Percentiles rank a stretch among this genome's conserved stretches.
phyloP scores from a whole-genome alignment of 2,113 vertebrate species.

The Leucopternis melanops region DNA sequence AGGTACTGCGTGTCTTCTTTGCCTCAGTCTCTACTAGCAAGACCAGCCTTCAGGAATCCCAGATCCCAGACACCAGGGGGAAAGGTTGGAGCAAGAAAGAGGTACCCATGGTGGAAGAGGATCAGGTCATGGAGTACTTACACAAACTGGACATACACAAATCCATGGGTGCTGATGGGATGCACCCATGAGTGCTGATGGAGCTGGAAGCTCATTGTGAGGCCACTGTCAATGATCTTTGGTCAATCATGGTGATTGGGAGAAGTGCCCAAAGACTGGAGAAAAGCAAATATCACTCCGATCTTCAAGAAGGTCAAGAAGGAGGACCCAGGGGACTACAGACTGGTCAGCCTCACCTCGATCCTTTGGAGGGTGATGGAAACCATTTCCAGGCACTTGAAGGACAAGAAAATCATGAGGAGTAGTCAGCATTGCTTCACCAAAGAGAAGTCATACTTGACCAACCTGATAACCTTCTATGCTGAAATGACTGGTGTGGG shows the following conservation, averaged over 20 bases:
- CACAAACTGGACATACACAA: not conserved
- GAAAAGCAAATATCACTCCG: not conserved
- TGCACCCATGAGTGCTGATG: not conserved
- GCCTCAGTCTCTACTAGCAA: not conserved
- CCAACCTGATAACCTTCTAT: not conserved
- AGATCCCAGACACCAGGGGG: not conserved
- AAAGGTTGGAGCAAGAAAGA: not conserved
- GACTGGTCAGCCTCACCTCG: not conserved
- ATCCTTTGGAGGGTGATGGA: not conserved
- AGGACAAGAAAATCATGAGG: not conserved
- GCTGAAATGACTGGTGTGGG: not conserved
- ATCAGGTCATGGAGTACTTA: not conserved
- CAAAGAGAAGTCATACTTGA: not conserved
- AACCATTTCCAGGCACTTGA: not conserved
- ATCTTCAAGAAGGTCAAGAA: not conserved
- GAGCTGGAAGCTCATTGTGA: not conserved
- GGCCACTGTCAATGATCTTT: not conserved
- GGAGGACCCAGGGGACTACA: not conserved
- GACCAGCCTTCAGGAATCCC: not conserved
- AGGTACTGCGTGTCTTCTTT: not conserved
- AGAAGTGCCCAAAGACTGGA: not conserved
- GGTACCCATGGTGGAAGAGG: not conserved
- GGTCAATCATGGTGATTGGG: not conserved
- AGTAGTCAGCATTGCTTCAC: not conserved
- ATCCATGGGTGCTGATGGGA: accelerated